phyloP scores from a whole-genome alignment of 2,797 vertebrate genomes.

The Acomys russatus region DNA sequence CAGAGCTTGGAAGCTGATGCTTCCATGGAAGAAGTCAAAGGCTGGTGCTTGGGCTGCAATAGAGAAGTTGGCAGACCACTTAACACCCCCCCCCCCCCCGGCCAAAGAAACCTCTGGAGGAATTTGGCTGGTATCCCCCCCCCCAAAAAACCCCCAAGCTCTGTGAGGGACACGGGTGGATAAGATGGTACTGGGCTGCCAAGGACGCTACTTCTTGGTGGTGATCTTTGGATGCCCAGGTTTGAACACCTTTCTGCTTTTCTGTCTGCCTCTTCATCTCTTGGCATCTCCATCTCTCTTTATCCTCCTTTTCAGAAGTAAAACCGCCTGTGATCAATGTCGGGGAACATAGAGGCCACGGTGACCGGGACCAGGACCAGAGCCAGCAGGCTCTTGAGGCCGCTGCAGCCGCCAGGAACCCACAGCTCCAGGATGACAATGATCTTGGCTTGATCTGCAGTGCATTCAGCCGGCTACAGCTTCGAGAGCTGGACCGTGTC shows the following conservation, averaged over 20 bases:
- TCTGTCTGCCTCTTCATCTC: background rate
- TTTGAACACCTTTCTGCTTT: background rate
- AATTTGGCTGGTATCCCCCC: background rate
- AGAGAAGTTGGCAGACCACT: background rate
- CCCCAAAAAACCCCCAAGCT: background rate
- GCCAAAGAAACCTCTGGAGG: background rate
- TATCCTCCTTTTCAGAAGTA: background rate
- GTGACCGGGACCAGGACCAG: background rate
- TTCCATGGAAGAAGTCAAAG: background rate
- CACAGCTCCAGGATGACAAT: background rate
- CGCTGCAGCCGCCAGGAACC: background rate
- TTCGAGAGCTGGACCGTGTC: background rate
- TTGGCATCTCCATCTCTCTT: background rate
- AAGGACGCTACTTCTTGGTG: background rate
- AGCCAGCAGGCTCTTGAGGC: too few relatives aligned
- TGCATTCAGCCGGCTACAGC: background rate
- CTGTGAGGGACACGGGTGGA: background rate
- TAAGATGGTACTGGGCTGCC: too few relatives aligned
- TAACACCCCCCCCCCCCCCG: too few relatives aligned
- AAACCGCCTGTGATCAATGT: background rate
- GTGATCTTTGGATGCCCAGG: background rate
- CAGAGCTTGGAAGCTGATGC: background rate
- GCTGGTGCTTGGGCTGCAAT: background rate
- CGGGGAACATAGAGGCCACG: background rate
- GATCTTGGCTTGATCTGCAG: constrained; percentile 85